Evolutionary conservation across 2,797 vertebrate species (phyloP), one percentile per base, ranked within the genome.

Genomic region (Melanogrammus aeglefinus): DNA sequence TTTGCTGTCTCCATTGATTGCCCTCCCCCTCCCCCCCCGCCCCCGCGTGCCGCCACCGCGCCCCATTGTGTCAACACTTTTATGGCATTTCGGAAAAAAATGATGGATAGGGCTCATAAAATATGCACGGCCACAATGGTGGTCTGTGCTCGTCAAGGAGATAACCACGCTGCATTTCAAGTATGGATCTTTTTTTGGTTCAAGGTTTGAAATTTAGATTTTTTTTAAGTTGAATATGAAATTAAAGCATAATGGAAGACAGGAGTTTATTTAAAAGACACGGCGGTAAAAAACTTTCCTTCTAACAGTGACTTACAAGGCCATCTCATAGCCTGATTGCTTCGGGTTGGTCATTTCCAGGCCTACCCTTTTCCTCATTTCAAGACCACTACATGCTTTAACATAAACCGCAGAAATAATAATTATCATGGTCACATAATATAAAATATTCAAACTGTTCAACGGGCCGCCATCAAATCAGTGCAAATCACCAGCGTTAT

Each of bases 1-100:
- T 90, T 88, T 79, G 81, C 90, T 91, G 90, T 91, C 90, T 81
- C 75, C 84, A 88, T 87, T 92, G 90, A 93, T 92, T 92, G 90
- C 91, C 57, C 85, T 80, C 83, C 57, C 57, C 57, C 21, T 1
- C 57, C 21, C 1, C 47, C 47, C 47, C 18, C 88, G 24, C 76
- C 78, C 84, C 89, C 86, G 84, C 83, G 84, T 90, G 83, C 84
- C 77, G 85, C 84, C 41, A 69, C 77, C 82, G 86, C 31, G 31
- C 31, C 87, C 83, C 88, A 87, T 89, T 90, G 89, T 88, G 76
- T 87, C 86, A 80, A 85, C 79, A 69, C 41, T 82, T 89, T 86
- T 79, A 72, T 76, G 84, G 85, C 79, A 76, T 74, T 63, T 63
- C 21, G 0, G 21, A 24, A 83, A 81, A 79, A 86, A 80, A 72